Conservation (phyloP, 2,888 invertebrate species). For the Plebejus argus region DNA sequence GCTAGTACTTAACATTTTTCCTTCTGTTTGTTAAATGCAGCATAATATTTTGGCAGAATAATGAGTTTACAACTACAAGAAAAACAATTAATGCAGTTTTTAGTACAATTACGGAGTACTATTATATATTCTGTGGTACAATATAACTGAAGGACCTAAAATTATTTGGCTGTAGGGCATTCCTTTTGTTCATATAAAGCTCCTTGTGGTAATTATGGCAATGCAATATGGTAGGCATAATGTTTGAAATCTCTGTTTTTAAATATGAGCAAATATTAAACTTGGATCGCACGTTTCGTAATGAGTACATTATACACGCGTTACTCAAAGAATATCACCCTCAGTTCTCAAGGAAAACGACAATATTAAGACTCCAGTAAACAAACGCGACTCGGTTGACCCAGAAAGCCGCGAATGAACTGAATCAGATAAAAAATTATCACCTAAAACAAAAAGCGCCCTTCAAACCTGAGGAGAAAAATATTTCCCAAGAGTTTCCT, state of each 20-base stretch:
- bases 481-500: constrained; percentile 79
- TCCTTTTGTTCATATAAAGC: not conserved
- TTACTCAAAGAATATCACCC: constrained; percentile 31
- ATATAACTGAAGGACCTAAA: too few species aligned
- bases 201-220: not conserved
- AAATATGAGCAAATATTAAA: not conserved
- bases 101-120: too few species aligned
- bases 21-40: not conserved
- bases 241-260: not conserved
- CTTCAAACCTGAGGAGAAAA: constrained; percentile 76
- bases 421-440: constrained; percentile 51
- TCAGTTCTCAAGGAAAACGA: constrained; percentile 31
- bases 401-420: constrained; percentile 61
- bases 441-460: constrained; percentile 68
- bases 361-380: constrained; percentile 29
- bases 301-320: not conserved
- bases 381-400: constrained; percentile 48
- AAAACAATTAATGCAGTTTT: too few species aligned
- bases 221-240: not conserved
- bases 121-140: too few species aligned
- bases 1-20: not conserved
- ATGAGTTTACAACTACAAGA: not conserved
- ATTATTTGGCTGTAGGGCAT: too few species aligned
- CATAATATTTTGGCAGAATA: not conserved
- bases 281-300: constrained; percentile 14